A percentile compares a stretch with the other conserved stretches of the same genome.
Conservation (phyloP, 2,113 vertebrate species). For the Atherinomorus stipes region DNA sequence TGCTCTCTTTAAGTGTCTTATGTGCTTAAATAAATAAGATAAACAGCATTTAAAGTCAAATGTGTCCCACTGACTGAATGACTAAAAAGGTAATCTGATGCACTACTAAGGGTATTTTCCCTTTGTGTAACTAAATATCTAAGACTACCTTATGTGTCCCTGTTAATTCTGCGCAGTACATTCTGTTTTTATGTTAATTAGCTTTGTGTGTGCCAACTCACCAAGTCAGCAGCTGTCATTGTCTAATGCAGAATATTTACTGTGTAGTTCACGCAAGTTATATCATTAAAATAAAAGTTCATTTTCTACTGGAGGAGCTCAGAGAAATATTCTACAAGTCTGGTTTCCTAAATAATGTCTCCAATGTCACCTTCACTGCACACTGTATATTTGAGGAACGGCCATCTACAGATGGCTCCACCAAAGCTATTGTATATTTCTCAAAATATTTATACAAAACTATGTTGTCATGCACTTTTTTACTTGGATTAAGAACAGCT, state of each 20-base stretch:
- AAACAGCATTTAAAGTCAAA: constrained; percentile 10
- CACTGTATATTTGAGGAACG: background rate
- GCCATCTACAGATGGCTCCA: constrained; percentile 6
- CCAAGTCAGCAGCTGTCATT: constrained; percentile 9
- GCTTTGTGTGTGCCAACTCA: background rate
- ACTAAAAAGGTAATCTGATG: background rate
- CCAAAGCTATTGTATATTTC: constrained; percentile 24
- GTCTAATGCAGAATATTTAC: background rate
- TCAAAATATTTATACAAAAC: constrained; percentile 51
- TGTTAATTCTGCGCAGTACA: too few relatives aligned
- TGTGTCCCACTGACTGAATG: constrained; percentile 12
- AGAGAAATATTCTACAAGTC: constrained; percentile 4
- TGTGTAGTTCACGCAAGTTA: constrained; percentile 11
- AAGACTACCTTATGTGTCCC: too few relatives aligned
- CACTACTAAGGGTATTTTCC: background rate
- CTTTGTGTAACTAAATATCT: constrained; percentile 7
- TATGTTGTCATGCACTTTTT: constrained; percentile 56
- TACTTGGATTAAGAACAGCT: constrained; percentile 12
- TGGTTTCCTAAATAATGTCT: constrained; percentile 13
- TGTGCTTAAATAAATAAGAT: background rate
- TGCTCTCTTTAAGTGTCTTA: background rate
- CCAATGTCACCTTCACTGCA: constrained; percentile 26
- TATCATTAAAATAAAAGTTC: constrained; percentile 25
- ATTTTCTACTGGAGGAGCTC: constrained; percentile 7
- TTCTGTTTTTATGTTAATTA: too few relatives aligned